Conservation (phyloP, 2,797 vertebrate species). For the Mormyrops boulengeri region DNA sequence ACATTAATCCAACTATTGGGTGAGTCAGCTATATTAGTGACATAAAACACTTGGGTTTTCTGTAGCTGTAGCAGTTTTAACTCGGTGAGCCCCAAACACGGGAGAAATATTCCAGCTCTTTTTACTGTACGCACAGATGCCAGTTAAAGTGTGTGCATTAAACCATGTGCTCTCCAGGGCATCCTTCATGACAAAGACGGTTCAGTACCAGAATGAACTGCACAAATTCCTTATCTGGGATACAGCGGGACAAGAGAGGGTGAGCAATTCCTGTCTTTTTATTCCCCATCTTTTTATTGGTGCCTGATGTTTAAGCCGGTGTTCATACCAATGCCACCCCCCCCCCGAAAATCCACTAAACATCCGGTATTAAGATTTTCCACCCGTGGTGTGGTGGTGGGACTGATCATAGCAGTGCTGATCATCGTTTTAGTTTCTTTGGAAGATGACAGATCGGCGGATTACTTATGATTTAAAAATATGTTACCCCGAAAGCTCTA, state of each 20-base stretch:
- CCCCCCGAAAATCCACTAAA: not conserved
- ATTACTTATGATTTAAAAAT: not conserved
- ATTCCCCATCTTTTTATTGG: conserved; percentile 11
- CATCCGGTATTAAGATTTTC: not conserved
- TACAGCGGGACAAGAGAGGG: conserved; percentile 95
- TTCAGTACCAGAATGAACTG: conserved; percentile 94
- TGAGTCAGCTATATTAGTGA: conserved; percentile 51
- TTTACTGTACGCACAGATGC: not conserved
- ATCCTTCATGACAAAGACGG: conserved; percentile 99
- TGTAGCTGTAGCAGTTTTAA: not conserved
- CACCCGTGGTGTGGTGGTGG: not conserved
- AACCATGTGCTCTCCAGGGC: conserved; percentile 68
- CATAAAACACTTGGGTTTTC: not conserved
- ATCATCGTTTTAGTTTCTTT: not conserved
- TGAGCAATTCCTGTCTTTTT: conserved; percentile 46
- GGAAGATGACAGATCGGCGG: not conserved
- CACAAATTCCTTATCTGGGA: conserved; percentile 99
- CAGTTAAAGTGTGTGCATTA: not conserved
- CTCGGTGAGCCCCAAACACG: not conserved
- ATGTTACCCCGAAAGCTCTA: not conserved
- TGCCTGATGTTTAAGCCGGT: not conserved
- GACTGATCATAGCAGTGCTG: not conserved
- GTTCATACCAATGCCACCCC: not conserved
- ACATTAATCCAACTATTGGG: conserved; percentile 98
- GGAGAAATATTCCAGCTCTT: not conserved